Evolutionary conservation across 2,797 vertebrate species (phyloP).

Genomic region (Choloepus didactylus): DNA sequence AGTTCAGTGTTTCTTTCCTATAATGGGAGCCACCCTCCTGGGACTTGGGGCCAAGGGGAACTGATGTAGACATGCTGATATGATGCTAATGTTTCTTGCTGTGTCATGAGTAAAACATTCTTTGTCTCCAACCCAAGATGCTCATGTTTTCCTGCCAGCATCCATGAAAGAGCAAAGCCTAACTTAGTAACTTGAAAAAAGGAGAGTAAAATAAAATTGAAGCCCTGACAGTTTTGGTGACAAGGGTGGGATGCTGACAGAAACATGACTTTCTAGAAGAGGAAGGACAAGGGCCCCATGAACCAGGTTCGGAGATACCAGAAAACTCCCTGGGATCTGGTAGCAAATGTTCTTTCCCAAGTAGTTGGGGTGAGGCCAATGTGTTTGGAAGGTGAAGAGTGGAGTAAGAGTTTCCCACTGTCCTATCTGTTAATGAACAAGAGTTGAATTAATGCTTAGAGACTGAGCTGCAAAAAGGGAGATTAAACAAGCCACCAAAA

Average conservation of each 20-base stretch:
- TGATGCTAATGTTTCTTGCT: background rate
- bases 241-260: background rate
- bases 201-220: background rate
- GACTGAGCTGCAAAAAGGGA: background rate
- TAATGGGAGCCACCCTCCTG: background rate
- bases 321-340: background rate
- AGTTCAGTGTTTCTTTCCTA: background rate
- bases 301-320: background rate
- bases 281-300: background rate
- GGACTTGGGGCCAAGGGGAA: background rate
- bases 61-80: background rate
- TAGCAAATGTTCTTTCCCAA: background rate
- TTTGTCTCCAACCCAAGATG: background rate
- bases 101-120: background rate
- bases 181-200: slow-evolving; percentile 5
- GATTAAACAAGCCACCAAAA: background rate
- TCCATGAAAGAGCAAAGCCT: background rate
- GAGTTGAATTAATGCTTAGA: background rate
- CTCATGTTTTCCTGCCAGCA: slow-evolving; percentile 20
- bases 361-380: accelerated
- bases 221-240: background rate
- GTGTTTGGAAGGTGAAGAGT: too few species aligned
- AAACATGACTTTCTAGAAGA: background rate
- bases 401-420: background rate
- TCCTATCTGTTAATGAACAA: background rate